Evolutionary conservation across 2,113 vertebrate species (phyloP).

Genomic region (Mustela nigripes): DNA sequence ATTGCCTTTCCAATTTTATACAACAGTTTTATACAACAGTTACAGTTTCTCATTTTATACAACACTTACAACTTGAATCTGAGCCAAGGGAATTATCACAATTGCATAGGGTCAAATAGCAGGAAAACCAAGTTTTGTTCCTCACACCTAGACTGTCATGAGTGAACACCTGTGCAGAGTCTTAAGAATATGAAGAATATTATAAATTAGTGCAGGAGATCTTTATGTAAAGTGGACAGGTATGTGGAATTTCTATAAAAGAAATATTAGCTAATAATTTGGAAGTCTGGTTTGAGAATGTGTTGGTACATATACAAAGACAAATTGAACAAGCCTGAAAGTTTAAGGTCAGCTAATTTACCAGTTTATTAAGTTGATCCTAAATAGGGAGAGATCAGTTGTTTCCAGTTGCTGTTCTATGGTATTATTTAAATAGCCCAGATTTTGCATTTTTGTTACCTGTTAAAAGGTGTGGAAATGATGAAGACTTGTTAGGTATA

Average conservation of each 20-base stretch:
- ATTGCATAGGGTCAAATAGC: not conserved
- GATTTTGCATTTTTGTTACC: not conserved
- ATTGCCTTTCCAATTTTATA: not conserved
- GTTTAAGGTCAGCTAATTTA: conserved; percentile 26
- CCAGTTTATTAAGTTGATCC: not conserved
- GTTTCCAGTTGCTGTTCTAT: not conserved
- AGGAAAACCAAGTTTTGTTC: conserved; percentile 17
- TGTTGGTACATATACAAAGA: not conserved
- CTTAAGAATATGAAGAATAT: not conserved
- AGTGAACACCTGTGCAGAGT: not conserved
- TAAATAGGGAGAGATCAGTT: not conserved
- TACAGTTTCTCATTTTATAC: not conserved
- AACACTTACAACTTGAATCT: conserved; percentile 41
- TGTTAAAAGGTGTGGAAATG: not conserved
- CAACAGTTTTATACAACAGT: not conserved
- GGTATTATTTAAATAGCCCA: not conserved
- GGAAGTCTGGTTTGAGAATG: not conserved
- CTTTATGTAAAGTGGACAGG: not conserved
- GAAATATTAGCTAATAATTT: conserved; percentile 1
- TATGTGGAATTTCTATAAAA: not conserved
- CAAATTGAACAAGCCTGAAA: not conserved
- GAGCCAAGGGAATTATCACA: not conserved
- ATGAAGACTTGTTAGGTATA: not conserved
- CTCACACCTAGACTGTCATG: not conserved
- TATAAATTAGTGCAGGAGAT: not conserved